phyloP scores from a whole-genome alignment of 2,113 vertebrate species.

The Apteryx owenii region DNA sequence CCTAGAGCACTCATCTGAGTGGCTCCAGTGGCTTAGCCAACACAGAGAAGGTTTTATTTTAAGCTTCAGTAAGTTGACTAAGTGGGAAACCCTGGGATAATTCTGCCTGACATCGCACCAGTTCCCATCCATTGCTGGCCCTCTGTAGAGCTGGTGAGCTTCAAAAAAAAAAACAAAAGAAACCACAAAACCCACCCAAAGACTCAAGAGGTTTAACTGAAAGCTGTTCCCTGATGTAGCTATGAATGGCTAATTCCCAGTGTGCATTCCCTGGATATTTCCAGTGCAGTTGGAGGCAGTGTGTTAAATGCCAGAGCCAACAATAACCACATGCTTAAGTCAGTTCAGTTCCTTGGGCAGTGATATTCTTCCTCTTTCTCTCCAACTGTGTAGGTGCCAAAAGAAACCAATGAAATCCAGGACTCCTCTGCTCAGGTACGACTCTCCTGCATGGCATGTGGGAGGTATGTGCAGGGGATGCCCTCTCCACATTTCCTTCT shows the following conservation, averaged over 20 bases:
- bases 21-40: neutral
- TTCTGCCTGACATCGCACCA: neutral
- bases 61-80: neutral
- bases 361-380: neutral
- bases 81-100: accelerated
- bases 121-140: neutral
- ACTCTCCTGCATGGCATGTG: neutral
- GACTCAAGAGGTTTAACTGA: neutral
- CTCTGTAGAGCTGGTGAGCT: neutral
- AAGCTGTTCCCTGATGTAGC: accelerated
- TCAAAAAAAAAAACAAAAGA: neutral
- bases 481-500: accelerated
- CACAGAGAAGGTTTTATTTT: neutral
- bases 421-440: neutral
- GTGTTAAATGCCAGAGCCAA: neutral
- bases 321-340: accelerated
- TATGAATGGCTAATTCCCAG: neutral
- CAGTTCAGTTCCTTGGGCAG: neutral
- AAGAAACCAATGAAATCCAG: constrained; percentile 48
- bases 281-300: accelerated
- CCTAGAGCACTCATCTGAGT: neutral
- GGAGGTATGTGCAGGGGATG: neutral
- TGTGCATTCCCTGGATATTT: neutral
- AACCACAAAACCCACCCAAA: neutral
- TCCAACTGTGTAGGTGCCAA: constrained; percentile 8